Evolutionary conservation across 2,888 invertebrate species (phyloP).

Genomic region (Agrotis puta): DNA sequence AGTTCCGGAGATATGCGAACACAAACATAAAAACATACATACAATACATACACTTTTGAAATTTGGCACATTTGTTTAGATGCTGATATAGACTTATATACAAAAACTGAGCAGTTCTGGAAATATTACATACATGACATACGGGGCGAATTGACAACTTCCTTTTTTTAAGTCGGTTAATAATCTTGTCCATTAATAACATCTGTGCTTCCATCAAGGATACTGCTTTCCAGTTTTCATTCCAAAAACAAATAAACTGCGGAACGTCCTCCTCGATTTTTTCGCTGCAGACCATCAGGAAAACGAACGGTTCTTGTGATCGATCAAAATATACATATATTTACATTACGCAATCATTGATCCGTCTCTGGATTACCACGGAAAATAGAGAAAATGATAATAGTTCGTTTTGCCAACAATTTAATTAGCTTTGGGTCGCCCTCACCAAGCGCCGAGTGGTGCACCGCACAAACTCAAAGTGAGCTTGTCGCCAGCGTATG

Average conservation of each 20-base stretch:
- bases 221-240: background rate
- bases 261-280: conserved; percentile 13
- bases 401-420: conserved; percentile 21
- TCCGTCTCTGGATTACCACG: background rate
- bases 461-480: conserved; percentile 28
- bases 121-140: too few relatives aligned
- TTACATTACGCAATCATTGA: background rate
- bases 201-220: background rate
- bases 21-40: too few relatives aligned
- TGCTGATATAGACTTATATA: too few relatives aligned
- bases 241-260: conserved; percentile 18
- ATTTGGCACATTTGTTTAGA: too few relatives aligned
- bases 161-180: too few relatives aligned
- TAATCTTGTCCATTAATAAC: background rate
- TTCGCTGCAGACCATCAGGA: conserved; percentile 4
- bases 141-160: too few relatives aligned
- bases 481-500: background rate
- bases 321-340: background rate
- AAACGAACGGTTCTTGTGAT: conserved; percentile 5
- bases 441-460: conserved; percentile 16
- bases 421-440: conserved; percentile 34
- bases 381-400: conserved; percentile 23
- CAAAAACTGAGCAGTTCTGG: too few relatives aligned
- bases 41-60: too few relatives aligned
- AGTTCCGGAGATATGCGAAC: too few relatives aligned